These are phyloP conservation scores for Turnix velox DNA, from an alignment of 2,113 vertebrate genomes.

Conservation along the genomic window DNA sequence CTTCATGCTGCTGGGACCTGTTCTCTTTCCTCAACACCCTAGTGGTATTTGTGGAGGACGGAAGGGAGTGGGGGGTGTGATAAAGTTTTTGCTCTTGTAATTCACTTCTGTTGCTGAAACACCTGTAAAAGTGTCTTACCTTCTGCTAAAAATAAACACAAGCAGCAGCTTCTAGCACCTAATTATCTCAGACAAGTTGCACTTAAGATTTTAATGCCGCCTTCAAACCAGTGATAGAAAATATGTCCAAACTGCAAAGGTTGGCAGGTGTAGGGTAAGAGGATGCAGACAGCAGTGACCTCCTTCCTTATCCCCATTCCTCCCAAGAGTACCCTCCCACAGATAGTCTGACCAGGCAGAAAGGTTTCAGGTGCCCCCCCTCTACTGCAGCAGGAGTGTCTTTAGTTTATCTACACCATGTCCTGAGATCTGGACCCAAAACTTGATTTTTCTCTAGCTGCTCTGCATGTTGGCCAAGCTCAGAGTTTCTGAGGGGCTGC, in stretches of 20 bases:
- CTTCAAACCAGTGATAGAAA: neutral
- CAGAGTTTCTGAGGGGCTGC: neutral
- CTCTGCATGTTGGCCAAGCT: neutral
- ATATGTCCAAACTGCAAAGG: neutral
- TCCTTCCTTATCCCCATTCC: neutral
- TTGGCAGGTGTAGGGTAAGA: neutral
- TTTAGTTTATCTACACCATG: accelerated
- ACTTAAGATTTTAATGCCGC: conserved; percentile 1
- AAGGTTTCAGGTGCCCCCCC: neutral
- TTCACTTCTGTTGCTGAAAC: neutral
- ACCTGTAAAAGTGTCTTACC: neutral
- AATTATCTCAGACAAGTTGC: conserved; percentile 5
- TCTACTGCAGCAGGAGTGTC: neutral
- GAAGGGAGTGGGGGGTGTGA: neutral
- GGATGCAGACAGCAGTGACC: neutral
- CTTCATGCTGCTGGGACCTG: neutral
- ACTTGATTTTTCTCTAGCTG: neutral
- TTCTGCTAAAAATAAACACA: conserved; percentile 24
- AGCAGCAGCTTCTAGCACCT: neutral
- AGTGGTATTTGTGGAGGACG: neutral
- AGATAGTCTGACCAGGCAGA: neutral
- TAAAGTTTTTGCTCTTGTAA: neutral
- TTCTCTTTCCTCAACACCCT: neutral
- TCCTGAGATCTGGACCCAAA: neutral
- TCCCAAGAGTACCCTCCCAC: accelerated